These are phyloP conservation scores for Syncerus caffer DNA, from an alignment of 2,797 vertebrate genomes.

Conservation along the genomic window DNA sequence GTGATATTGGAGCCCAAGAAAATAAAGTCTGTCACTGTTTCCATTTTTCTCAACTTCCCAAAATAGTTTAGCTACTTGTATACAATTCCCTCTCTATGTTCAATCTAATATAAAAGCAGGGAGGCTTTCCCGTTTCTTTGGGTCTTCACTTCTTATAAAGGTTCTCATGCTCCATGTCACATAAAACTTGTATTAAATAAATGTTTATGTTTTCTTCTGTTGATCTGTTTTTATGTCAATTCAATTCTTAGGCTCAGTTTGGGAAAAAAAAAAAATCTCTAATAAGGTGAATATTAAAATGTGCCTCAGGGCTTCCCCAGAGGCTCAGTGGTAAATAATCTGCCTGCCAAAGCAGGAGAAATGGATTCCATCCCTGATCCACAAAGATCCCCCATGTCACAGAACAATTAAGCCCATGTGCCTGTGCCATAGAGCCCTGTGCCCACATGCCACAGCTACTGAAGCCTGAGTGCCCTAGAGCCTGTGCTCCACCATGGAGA, in stretches of 20 bases:
- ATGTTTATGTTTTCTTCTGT: background rate
- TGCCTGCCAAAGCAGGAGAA: background rate
- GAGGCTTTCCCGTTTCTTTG: background rate
- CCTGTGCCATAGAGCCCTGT: background rate
- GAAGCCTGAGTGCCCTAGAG: background rate
- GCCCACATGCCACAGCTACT: background rate
- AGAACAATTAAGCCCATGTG: background rate
- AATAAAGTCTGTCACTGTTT: background rate
- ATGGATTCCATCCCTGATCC: background rate
- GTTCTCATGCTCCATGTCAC: background rate
- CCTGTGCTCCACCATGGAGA: background rate
- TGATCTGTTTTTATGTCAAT: background rate
- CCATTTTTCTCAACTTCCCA: background rate
- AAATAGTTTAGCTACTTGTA: background rate
- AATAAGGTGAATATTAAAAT: background rate
- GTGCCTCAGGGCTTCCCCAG: background rate
- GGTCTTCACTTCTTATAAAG: background rate
- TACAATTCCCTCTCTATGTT: background rate
- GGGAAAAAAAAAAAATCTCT: background rate
- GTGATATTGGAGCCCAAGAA: background rate
- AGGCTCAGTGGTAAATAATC: background rate
- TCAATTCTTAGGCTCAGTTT: background rate
- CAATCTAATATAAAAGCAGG: background rate
- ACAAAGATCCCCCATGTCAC: background rate
- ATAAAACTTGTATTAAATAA: background rate